Conservation (phyloP, 2,797 vertebrate genomes). For the Peromyscus eremicus region DNA sequence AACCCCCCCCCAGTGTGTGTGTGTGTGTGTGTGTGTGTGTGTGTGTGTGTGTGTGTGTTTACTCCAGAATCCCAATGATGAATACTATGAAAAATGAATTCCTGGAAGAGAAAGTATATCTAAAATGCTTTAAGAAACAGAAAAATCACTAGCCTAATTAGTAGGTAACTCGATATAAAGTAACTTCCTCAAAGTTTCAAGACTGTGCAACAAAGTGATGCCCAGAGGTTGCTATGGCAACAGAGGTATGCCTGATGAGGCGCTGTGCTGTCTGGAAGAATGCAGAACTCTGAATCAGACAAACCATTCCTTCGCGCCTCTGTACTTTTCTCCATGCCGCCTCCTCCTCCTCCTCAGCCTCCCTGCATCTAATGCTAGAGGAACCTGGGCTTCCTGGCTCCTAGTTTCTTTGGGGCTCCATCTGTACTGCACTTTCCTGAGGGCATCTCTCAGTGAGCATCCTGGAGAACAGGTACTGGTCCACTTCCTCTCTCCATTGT, state of each 20-base stretch:
- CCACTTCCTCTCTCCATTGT: background rate
- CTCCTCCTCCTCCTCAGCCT: background rate
- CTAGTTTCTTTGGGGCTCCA: background rate
- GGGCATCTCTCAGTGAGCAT: background rate
- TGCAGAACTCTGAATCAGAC: background rate
- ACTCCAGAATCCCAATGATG: background rate
- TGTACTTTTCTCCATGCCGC: background rate
- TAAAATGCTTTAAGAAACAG: background rate
- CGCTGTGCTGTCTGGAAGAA: background rate
- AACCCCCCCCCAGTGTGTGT: background rate
- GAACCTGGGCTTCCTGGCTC: background rate
- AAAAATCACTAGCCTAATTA: background rate
- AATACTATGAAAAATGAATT: slow-evolving; percentile 22
- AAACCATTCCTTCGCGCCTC: background rate
- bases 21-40: background rate
- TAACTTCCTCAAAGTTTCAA: slow-evolving; percentile 53
- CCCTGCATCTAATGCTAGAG: background rate
- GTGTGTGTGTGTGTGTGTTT: background rate
- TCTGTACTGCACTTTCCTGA: background rate
- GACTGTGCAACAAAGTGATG: background rate
- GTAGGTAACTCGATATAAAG: slow-evolving; percentile 22
- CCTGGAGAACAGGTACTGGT: background rate
- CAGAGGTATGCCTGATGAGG: background rate
- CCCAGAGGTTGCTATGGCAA: slow-evolving; percentile 41
- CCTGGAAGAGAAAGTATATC: background rate